These are phyloP conservation scores for Drosophila borborema DNA, from an alignment of 2,888 invertebrate genomes.

Conservation along the genomic window DNA sequence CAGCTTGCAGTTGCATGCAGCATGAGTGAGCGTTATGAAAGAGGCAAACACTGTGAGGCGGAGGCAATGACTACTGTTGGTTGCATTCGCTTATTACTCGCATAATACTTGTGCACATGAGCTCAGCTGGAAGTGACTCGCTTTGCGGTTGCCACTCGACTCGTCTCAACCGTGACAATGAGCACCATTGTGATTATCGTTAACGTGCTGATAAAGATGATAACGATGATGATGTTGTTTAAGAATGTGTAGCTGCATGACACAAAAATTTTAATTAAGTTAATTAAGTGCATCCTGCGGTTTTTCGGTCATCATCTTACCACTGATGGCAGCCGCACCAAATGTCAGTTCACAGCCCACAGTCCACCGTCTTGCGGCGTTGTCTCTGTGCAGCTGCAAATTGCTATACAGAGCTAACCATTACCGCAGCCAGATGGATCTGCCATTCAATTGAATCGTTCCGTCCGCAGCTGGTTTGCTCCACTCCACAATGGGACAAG, in stretches of 20 bases:
- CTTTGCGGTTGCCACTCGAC: slow-evolving; percentile 64
- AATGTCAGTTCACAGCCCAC: slow-evolving; percentile 4
- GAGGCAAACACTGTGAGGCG: slow-evolving; percentile 19
- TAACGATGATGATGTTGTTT: slow-evolving; percentile 16
- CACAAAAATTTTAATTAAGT: slow-evolving; percentile 73
- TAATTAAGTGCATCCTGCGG: slow-evolving; percentile 77
- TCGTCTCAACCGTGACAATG: slow-evolving; percentile 33
- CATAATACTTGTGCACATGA: slow-evolving; percentile 33
- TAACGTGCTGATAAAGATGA: slow-evolving; percentile 3
- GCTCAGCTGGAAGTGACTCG: slow-evolving; percentile 67
- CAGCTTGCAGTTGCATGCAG: slow-evolving; percentile 36
- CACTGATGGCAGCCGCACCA: slow-evolving; percentile 25
- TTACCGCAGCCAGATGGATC: background rate
- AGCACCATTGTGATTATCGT: slow-evolving; percentile 19
- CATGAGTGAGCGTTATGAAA: slow-evolving; percentile 61
- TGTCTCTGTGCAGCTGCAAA: slow-evolving; percentile 12
- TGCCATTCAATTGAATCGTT: slow-evolving; percentile 18
- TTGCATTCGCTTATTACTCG: slow-evolving; percentile 34
- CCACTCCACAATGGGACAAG: background rate
- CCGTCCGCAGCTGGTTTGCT: background rate
- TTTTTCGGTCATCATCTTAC: slow-evolving; percentile 51
- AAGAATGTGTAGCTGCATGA: slow-evolving; percentile 19
- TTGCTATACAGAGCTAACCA: slow-evolving; percentile 11
- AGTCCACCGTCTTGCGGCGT: slow-evolving; percentile 11
- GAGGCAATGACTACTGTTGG: slow-evolving; percentile 13